Evolutionary conservation across 2,888 invertebrate genomes (phyloP).

Genomic region (Idaea straminata): DNA sequence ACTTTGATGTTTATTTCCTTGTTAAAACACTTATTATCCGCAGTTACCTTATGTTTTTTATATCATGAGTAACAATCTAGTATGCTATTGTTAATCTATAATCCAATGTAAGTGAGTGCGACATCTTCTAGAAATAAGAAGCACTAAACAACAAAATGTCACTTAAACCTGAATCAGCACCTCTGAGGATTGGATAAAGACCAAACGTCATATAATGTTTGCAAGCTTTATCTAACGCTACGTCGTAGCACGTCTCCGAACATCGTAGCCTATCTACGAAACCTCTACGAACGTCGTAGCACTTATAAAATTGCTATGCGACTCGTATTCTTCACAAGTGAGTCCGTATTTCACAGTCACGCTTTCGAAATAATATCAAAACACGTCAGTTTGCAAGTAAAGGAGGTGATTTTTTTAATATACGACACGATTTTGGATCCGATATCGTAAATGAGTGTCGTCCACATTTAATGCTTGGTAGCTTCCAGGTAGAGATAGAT

Average conservation of each 20-base stretch:
- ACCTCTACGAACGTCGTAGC: background rate
- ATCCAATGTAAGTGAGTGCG: too few relatives aligned
- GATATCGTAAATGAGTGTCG: background rate
- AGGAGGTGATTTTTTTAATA: background rate
- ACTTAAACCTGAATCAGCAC: too few relatives aligned
- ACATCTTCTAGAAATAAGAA: too few relatives aligned
- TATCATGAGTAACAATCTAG: too few relatives aligned
- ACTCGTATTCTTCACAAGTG: background rate
- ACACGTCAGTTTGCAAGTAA: background rate
- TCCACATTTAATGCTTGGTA: too few relatives aligned
- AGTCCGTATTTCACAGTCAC: background rate
- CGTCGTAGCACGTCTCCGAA: background rate
- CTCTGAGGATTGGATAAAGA: too few relatives aligned
- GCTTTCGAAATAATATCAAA: slow-evolving; percentile 1
- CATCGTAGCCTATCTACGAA: background rate
- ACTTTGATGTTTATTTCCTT: too few relatives aligned
- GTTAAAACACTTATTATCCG: too few relatives aligned
- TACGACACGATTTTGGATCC: background rate
- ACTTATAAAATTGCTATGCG: background rate
- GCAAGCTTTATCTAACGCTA: background rate
- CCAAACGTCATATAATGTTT: background rate
- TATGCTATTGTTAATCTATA: too few relatives aligned
- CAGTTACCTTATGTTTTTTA: too few relatives aligned
- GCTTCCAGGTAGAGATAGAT: too few relatives aligned
- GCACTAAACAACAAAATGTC: too few relatives aligned